A percentile compares a stretch with the other conserved stretches of the same genome.
These are phyloP conservation scores for Sebastes oblongus DNA, from an alignment of 2,797 vertebrate genomes.

Conservation along the genomic window DNA sequence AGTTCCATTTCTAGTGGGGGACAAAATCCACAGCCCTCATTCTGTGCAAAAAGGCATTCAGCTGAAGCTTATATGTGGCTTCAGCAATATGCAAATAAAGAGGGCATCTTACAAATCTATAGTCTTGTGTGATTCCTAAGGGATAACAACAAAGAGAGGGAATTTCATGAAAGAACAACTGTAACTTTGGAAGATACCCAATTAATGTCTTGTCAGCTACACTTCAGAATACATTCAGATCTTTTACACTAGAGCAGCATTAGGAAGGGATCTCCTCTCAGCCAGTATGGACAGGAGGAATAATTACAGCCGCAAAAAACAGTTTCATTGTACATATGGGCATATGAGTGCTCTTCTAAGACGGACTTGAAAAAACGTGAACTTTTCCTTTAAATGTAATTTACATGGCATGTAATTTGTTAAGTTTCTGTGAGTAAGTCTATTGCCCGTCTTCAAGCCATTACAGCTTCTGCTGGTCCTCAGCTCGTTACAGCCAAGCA, in stretches of 20 bases:
- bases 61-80: not conserved
- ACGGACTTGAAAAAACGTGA: not conserved
- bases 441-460: slow-evolving; percentile 26
- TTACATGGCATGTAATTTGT: slow-evolving; percentile 11
- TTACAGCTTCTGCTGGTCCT: slow-evolving; percentile 21
- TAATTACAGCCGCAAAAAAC: not conserved
- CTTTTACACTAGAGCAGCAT: not conserved
- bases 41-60: not conserved
- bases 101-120: not conserved
- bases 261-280: not conserved
- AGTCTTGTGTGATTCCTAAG: not conserved
- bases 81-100: not conserved
- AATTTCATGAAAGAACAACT: not conserved
- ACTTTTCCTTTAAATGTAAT: not conserved
- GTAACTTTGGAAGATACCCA: not conserved
- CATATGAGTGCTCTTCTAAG: not conserved
- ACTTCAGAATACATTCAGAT: not conserved
- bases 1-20: not conserved
- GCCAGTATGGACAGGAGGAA: not conserved
- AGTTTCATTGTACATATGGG: not conserved
- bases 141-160: not conserved
- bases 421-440: slow-evolving; percentile 6
- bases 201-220: not conserved
- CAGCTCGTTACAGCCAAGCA: slow-evolving; percentile 37
- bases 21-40: not conserved